These are phyloP conservation scores for Ophioninae sp. DNA, from an alignment of 2,888 invertebrate genomes.

Conservation along the genomic window DNA sequence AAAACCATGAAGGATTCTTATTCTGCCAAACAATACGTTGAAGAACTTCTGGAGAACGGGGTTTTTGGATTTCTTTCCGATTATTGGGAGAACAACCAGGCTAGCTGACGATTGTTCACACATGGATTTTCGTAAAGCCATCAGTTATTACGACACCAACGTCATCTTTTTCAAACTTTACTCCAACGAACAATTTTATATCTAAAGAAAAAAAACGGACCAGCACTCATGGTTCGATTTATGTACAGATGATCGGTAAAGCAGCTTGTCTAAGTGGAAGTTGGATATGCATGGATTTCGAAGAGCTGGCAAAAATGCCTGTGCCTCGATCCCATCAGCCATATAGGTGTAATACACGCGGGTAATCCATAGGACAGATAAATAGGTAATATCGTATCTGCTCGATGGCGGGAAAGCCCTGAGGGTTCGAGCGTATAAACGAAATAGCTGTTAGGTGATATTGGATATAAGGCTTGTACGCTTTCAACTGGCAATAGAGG, in stretches of 20 bases:
- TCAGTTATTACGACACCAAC: too few relatives aligned
- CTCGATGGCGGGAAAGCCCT: conserved; percentile 34
- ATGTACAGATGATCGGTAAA: background rate
- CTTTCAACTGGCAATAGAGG: conserved; percentile 24
- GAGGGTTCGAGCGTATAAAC: conserved; percentile 71
- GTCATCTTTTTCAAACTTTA: too few relatives aligned
- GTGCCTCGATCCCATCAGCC: conserved; percentile 14
- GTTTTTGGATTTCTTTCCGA: conserved; percentile 3
- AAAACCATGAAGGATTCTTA: too few relatives aligned
- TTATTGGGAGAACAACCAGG: conserved; percentile 31
- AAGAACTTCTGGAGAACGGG: conserved; percentile 19
- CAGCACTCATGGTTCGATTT: background rate
- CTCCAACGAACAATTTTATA: too few relatives aligned
- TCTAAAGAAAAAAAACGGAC: too few relatives aligned
- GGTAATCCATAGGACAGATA: conserved; percentile 28
- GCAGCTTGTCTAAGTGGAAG: conserved; percentile 53
- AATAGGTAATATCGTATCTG: conserved; percentile 39
- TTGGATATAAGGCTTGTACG: conserved; percentile 75
- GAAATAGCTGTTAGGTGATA: conserved; percentile 80
- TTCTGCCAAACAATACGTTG: background rate
- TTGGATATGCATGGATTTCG: conserved; percentile 73
- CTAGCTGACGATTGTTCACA: conserved; percentile 18
- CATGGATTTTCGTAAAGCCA: too few relatives aligned
- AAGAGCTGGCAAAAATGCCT: conserved; percentile 32
- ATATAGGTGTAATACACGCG: conserved; percentile 35